A percentile compares a stretch with the other conserved stretches of the same genome.
These are phyloP conservation scores for Cotesia vestalis DNA, from an alignment of 1,140 invertebrate species.

Conservation along the genomic window DNA sequence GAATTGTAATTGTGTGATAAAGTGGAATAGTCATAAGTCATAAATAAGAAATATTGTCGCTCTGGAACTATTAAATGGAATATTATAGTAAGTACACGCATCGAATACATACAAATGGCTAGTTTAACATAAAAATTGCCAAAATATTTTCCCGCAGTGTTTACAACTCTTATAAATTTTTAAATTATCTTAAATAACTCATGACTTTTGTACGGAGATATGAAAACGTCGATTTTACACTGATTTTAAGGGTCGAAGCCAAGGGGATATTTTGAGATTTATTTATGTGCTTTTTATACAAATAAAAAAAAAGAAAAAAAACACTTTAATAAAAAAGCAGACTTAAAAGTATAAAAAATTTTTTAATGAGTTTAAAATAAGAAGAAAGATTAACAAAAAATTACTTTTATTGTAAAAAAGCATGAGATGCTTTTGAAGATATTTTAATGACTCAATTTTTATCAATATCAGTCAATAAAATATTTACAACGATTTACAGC, in stretches of 20 bases:
- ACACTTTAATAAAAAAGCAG: no score
- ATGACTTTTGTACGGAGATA: neutral
- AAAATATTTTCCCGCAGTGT: neutral
- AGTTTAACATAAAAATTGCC: constrained; percentile 46
- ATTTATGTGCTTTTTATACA: no score
- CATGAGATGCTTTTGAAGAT: neutral
- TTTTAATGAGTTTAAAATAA: no score
- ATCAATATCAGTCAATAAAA: no score
- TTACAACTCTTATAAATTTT: neutral
- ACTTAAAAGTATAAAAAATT: no score
- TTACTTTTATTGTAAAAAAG: neutral
- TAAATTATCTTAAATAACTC: neutral
- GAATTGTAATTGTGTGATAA: neutral
- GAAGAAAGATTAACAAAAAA: neutral
- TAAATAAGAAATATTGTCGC: constrained; percentile 17
- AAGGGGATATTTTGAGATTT: no score
- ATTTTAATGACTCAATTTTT: no score
- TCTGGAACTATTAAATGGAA: constrained; percentile 13
- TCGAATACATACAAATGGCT: constrained; percentile 54
- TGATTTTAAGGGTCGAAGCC: no score
- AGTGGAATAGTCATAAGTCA: constrained; percentile 9
- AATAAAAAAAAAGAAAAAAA: no score
- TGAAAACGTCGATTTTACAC: no score
- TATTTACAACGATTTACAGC: no score
- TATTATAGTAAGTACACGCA: constrained; percentile 16